Percentiles rank a stretch among this genome's conserved stretches.
These are phyloP conservation scores for Spilosoma lubricipeda DNA, from an alignment of 2,888 invertebrate species.

Conservation along the genomic window DNA sequence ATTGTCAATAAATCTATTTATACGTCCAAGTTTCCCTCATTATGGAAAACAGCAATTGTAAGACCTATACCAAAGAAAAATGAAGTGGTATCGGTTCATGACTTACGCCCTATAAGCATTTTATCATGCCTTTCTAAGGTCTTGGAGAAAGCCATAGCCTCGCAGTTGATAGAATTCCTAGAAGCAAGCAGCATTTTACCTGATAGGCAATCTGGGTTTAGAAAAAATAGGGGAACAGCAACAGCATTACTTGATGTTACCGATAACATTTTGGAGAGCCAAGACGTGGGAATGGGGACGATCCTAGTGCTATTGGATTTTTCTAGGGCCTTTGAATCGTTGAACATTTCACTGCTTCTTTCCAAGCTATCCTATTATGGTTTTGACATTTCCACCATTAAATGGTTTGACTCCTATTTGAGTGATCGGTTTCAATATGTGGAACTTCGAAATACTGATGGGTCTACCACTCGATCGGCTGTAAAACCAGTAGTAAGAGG, in stretches of 20 bases:
- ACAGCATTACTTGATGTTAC: slow-evolving; percentile 1
- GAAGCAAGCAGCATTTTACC: too few species aligned
- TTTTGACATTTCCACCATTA: not conserved
- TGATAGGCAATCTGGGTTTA: too few species aligned
- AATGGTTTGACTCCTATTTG: slow-evolving; percentile 4
- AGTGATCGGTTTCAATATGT: not conserved
- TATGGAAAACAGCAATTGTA: too few species aligned
- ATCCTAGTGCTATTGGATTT: slow-evolving; percentile 6
- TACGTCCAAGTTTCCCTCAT: too few species aligned
- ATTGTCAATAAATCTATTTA: too few species aligned
- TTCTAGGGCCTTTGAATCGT: slow-evolving; percentile 2
- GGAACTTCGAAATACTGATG: not conserved
- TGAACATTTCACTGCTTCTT: not conserved
- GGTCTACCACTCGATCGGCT: not conserved
- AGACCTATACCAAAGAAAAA: too few species aligned
- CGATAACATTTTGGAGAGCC: too few species aligned
- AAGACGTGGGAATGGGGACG: not conserved
- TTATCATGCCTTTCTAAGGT: not conserved
- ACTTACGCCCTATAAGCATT: too few species aligned
- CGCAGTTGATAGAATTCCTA: too few species aligned
- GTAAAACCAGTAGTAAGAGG: not conserved
- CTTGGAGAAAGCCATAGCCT: slow-evolving; percentile 3
- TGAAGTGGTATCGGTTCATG: too few species aligned
- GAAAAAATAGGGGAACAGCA: not conserved
- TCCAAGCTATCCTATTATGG: not conserved